Percentiles rank a stretch among this genome's conserved stretches.
phyloP scores from a whole-genome alignment of 1,140 invertebrate genomes.

The Ceratosolen solmsi region DNA sequence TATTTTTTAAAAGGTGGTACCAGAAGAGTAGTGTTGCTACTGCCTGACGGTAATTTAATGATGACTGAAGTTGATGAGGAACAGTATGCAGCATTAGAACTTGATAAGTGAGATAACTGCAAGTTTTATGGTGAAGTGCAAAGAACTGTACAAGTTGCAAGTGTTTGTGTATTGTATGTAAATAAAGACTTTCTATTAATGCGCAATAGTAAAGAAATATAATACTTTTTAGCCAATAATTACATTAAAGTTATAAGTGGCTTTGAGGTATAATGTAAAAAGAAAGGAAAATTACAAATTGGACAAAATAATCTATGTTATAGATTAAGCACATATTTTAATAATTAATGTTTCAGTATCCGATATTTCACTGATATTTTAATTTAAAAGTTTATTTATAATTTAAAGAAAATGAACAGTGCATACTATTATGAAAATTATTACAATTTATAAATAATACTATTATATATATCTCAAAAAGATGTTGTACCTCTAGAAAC shows the following conservation, averaged over 20 bases:
- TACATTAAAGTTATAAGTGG: conserved; percentile 37
- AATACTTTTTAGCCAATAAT: conserved; percentile 51
- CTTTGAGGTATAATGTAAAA: conserved; percentile 53
- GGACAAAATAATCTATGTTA: conserved; percentile 54
- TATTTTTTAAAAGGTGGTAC: conserved; percentile 78
- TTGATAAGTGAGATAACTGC: conserved; percentile 76
- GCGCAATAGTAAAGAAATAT: conserved; percentile 25
- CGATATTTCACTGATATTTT: conserved; percentile 63
- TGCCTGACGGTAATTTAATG: conserved; percentile 87
- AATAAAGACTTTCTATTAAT: conserved; percentile 45
- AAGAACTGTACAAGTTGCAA: conserved; percentile 17
- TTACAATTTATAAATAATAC: conserved; percentile 55
- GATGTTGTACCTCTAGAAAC: conserved; percentile 66
- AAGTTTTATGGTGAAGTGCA: conserved; percentile 26
- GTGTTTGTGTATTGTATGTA: conserved; percentile 51
- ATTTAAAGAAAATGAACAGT: conserved; percentile 55
- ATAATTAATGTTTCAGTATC: conserved; percentile 62
- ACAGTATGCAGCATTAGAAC: conserved; percentile 83
- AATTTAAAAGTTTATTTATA: conserved; percentile 63
- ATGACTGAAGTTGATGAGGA: conserved; percentile 89
- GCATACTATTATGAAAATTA: conserved; percentile 59
- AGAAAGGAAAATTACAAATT: conserved; percentile 52
- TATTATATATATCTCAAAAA: conserved; percentile 58
- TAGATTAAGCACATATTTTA: conserved; percentile 61
- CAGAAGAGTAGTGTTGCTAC: conserved; percentile 83